These are phyloP conservation scores for Maconellicoccus hirsutus DNA, from an alignment of 1,140 invertebrate species.

Conservation along the genomic window DNA sequence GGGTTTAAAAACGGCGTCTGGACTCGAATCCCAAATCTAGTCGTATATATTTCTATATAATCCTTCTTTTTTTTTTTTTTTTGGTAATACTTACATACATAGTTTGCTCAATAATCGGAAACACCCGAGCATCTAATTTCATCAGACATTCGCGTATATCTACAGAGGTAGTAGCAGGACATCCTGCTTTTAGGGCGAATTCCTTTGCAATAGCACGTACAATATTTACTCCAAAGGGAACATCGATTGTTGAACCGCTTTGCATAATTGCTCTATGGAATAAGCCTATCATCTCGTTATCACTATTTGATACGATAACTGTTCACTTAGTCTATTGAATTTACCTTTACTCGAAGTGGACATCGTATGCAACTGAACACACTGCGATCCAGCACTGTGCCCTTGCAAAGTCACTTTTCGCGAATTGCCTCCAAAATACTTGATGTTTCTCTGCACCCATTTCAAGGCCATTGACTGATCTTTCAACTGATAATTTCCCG, in stretches of 20 bases:
- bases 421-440: slow-evolving; percentile 37
- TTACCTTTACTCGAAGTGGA: slow-evolving; percentile 26
- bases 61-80: no score
- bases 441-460: slow-evolving; percentile 38
- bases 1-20: neutral
- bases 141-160: slow-evolving; percentile 13
- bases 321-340: no score
- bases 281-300: no score
- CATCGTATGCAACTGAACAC: slow-evolving; percentile 32
- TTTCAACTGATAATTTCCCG: slow-evolving; percentile 55
- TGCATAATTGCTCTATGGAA: slow-evolving; percentile 36
- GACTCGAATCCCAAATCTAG: neutral
- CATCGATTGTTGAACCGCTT: slow-evolving; percentile 39
- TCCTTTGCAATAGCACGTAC: slow-evolving; percentile 19
- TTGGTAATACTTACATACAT: slow-evolving; percentile 15
- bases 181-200: slow-evolving; percentile 22
- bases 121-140: neutral
- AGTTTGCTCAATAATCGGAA: neutral
- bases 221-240: slow-evolving; percentile 36
- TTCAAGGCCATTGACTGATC: slow-evolving; percentile 37
- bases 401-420: slow-evolving; percentile 38
- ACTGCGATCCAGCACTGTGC: slow-evolving; percentile 36
- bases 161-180: neutral
- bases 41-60: no score
- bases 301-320: no score